Evolutionary conservation across 2,797 vertebrate species (phyloP).

Genomic region (Enteromius fasciolatus): DNA sequence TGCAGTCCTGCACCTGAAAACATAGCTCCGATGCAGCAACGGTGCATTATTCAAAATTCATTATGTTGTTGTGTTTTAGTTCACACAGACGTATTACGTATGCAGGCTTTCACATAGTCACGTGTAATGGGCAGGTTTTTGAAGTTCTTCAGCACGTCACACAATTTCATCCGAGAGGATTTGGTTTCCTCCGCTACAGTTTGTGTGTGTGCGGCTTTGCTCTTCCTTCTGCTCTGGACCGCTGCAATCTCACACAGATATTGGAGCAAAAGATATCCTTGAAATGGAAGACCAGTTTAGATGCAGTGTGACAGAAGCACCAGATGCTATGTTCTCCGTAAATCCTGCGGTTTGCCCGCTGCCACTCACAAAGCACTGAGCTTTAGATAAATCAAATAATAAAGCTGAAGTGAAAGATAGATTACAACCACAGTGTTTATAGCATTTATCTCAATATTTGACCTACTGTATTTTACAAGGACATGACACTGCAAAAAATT

Average conservation of each 20-base stretch:
- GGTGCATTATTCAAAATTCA: constrained; percentile 28
- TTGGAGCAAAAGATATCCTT: constrained; percentile 46
- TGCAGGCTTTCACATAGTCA: constrained; percentile 57
- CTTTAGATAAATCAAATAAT: constrained; percentile 42
- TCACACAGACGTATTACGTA: constrained; percentile 6
- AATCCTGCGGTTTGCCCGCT: constrained; percentile 27
- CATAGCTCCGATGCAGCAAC: not conserved
- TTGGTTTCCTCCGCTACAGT: constrained; percentile 67
- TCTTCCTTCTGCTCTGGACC: constrained; percentile 34
- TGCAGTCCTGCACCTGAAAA: constrained; percentile 13
- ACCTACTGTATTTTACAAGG: constrained; percentile 15
- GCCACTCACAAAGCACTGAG: constrained; percentile 28
- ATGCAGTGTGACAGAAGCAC: constrained; percentile 29
- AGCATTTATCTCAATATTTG: constrained; percentile 19
- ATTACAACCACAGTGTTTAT: constrained; percentile 19
- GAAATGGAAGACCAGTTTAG: constrained; percentile 43
- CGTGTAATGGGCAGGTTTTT: constrained; percentile 57
- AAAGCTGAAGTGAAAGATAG: not conserved
- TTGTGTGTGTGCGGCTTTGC: constrained; percentile 30
- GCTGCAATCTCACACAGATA: constrained; percentile 21
- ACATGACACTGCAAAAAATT: not conserved
- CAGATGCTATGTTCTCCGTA: constrained; percentile 51
- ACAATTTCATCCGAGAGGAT: constrained; percentile 74
- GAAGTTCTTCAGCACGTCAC: constrained; percentile 64
- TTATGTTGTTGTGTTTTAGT: constrained; percentile 18